phyloP scores from a whole-genome alignment of 2,888 invertebrate species.

The Euplagia quadripunctaria region DNA sequence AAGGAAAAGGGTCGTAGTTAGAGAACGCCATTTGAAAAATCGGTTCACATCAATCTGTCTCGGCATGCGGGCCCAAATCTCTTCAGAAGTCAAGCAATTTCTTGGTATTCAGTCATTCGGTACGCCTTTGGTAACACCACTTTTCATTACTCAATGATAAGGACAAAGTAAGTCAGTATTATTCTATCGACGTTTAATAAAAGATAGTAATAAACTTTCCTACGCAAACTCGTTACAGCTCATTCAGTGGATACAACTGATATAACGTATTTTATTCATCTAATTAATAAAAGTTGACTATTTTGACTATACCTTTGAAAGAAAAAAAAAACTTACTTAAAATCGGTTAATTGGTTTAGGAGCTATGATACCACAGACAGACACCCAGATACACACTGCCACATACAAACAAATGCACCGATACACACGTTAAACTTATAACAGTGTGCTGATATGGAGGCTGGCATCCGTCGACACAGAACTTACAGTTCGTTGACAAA shows the following conservation, averaged over 20 bases:
- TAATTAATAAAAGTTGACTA: too few relatives aligned
- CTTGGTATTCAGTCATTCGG: slow-evolving; percentile 63
- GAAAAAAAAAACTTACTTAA: too few relatives aligned
- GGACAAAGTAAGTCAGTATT: slow-evolving; percentile 48
- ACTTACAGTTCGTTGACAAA: not conserved
- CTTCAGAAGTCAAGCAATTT: slow-evolving; percentile 69
- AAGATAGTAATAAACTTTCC: not conserved
- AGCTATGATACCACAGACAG: too few relatives aligned
- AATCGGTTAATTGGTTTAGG: too few relatives aligned
- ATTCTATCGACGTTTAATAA: slow-evolving; percentile 13
- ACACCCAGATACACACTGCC: too few relatives aligned
- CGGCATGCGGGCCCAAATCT: slow-evolving; percentile 63
- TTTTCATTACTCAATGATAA: slow-evolving; percentile 54
- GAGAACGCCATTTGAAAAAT: slow-evolving; percentile 65
- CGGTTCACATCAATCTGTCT: slow-evolving; percentile 64
- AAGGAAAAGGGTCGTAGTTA: slow-evolving; percentile 55
- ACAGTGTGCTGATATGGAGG: not conserved
- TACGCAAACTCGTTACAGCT: not conserved
- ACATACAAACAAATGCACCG: too few relatives aligned
- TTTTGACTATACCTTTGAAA: too few relatives aligned
- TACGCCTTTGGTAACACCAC: slow-evolving; percentile 45
- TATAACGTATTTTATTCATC: too few relatives aligned
- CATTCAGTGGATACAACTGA: not conserved
- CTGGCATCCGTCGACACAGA: not conserved
- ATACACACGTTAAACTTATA: not conserved